Base-by-base conservation (phyloP, 1,140 invertebrate genomes). In the Habropoda laboriosa region DNA sequence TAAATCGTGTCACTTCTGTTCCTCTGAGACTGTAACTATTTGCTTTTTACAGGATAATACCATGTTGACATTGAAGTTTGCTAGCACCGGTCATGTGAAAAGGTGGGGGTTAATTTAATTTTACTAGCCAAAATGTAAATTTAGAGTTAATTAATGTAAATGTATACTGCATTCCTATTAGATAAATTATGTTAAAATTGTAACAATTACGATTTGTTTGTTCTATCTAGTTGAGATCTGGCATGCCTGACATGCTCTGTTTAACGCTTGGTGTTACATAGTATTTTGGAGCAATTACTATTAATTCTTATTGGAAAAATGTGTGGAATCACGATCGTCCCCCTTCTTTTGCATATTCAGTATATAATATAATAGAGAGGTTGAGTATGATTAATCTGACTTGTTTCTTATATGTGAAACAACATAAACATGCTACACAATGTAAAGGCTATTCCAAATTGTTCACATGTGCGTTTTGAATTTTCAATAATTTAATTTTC, bases 41-140 rank as follows among this genome's bases (percentile, higher is more conserved):
- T 85, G 67, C 86, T 89, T 91, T 91, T 92, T 92, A 71, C 91
- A 92, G 90, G 90, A 87, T 79, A 85, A 80, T 84, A 42, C 47
- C 38, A 24, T 45, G 42, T 71, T 79, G 68, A 47, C 47, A 72
- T 73, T 73, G 58, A 79, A 42, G 76, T 64, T 63, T 79, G 4
- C 58, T 55, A 78, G 55, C 35, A 13, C 60, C 57, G 47, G 55
- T 63, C 24, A 18, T 77, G 70, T 67, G 57, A 79, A 89, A 83
- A 91, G 90, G 90, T 92, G 87, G 89, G 90, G 84, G 71, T 89
- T 60, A 84, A 80, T 75, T 8, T 55, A 42, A 53, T 38, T 63
- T 74, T 40, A 24, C 27, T 35, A 60, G 61, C 3, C 1, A 61
- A 27, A 21, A 42, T 27, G 3, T 57, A 5, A 27, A 63, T 27